Percentiles rank a stretch among this genome's conserved stretches.
Conservation (phyloP, 2,888 invertebrate genomes). For the Drosophila recens region DNA sequence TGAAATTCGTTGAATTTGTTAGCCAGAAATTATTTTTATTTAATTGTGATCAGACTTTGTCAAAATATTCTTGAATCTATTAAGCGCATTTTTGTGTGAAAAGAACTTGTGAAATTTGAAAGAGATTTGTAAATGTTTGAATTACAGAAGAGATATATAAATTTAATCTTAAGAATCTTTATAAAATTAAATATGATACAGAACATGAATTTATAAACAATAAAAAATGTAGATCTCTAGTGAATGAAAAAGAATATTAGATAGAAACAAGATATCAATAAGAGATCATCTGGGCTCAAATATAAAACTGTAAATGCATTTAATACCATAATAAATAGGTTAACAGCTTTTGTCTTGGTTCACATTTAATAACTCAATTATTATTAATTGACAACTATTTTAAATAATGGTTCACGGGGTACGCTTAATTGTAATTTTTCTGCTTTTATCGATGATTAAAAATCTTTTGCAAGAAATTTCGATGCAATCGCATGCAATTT, state of each 20-base stretch:
- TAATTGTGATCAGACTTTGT: not conserved
- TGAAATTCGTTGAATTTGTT: not conserved
- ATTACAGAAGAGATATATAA: too few relatives aligned
- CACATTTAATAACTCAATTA: not conserved
- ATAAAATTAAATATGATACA: too few relatives aligned
- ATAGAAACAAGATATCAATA: too few relatives aligned
- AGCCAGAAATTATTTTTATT: not conserved
- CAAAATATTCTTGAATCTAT: not conserved
- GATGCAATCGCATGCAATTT: conserved; percentile 31
- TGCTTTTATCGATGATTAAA: conserved; percentile 15
- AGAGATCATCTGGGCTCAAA: too few relatives aligned
- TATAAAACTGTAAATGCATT: not conserved
- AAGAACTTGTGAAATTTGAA: not conserved
- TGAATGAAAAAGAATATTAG: too few relatives aligned
- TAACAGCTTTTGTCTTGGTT: not conserved
- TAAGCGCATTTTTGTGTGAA: too few relatives aligned
- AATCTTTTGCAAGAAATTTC: conserved; percentile 19
- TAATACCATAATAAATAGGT: not conserved
- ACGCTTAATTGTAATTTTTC: not conserved
- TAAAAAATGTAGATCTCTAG: too few relatives aligned
- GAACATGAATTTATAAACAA: too few relatives aligned
- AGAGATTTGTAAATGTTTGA: not conserved
- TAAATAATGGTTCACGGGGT: not conserved
- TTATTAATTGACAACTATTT: not conserved
- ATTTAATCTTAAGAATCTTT: too few relatives aligned